A percentile compares a stretch with the other conserved stretches of the same genome.
Conservation (phyloP, 2,888 invertebrate species). For the Phragmatobia fuliginosa region DNA sequence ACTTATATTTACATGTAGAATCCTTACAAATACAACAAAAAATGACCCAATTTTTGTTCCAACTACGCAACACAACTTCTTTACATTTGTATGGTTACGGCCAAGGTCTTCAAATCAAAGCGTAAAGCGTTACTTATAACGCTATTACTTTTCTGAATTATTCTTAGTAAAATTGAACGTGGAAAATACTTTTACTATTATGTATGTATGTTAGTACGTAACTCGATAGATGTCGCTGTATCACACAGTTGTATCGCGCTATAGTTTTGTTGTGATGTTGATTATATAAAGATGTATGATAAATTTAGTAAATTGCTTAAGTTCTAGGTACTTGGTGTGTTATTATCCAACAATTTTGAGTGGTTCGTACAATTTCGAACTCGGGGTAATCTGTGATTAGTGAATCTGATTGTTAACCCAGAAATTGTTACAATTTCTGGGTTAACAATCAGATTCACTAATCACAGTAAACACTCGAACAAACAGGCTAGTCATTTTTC, state of each 20-base stretch:
- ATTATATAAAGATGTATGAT: too few relatives aligned
- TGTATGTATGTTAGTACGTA: too few relatives aligned
- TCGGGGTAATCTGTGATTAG: too few relatives aligned
- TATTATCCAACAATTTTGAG: too few relatives aligned
- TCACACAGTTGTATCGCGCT: too few relatives aligned
- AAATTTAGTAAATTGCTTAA: too few relatives aligned
- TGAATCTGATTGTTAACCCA: too few relatives aligned
- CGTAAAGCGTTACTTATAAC: neutral
- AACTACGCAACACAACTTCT: neutral
- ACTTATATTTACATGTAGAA: neutral
- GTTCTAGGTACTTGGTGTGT: too few relatives aligned
- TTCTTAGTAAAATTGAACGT: neutral
- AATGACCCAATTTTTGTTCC: neutral
- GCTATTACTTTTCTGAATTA: neutral
- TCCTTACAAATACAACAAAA: neutral
- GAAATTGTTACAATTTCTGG: neutral
- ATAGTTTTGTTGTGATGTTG: too few relatives aligned
- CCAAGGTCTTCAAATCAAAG: neutral
- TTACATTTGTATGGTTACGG: neutral
- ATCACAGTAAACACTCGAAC: too few relatives aligned
- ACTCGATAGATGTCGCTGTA: too few relatives aligned
- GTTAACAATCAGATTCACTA: neutral
- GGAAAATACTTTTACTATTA: neutral
- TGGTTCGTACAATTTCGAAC: too few relatives aligned
- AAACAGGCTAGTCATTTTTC: neutral